Evolutionary conservation across 2,113 vertebrate species (phyloP).

Genomic region (Leucopternis melanops): DNA sequence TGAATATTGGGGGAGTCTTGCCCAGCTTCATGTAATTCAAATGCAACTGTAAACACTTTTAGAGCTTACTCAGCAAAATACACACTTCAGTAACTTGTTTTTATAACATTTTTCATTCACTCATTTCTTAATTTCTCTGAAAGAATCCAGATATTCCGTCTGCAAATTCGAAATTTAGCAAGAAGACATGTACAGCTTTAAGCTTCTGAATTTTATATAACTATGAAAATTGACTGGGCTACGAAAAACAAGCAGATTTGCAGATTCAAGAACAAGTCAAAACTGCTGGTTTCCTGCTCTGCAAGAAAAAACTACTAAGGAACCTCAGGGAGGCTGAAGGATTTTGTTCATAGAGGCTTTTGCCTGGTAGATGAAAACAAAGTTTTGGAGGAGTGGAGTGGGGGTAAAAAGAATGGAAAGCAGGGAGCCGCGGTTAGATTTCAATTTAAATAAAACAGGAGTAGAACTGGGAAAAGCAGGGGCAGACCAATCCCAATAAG

Average conservation of each 20-base stretch:
- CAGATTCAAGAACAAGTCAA: not conserved
- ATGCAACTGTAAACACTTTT: not conserved
- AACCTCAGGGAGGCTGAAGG: not conserved
- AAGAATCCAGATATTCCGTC: not conserved
- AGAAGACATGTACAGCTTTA: not conserved
- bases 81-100: not conserved
- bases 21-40: not conserved
- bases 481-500: not conserved
- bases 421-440: not conserved
- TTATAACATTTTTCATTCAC: not conserved
- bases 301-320: not conserved
- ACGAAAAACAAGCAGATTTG: not conserved
- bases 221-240: not conserved
- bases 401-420: not conserved
- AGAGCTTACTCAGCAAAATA: not conserved
- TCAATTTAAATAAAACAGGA: not conserved
- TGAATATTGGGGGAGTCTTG: not conserved
- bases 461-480: not conserved
- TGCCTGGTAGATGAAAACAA: not conserved
- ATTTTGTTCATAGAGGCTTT: not conserved
- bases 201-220: not conserved
- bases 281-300: not conserved
- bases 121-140: not conserved
- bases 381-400: not conserved
- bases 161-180: not conserved